Evolutionary conservation across 2,888 invertebrate species (phyloP).

Genomic region (Hyalella azteca): DNA sequence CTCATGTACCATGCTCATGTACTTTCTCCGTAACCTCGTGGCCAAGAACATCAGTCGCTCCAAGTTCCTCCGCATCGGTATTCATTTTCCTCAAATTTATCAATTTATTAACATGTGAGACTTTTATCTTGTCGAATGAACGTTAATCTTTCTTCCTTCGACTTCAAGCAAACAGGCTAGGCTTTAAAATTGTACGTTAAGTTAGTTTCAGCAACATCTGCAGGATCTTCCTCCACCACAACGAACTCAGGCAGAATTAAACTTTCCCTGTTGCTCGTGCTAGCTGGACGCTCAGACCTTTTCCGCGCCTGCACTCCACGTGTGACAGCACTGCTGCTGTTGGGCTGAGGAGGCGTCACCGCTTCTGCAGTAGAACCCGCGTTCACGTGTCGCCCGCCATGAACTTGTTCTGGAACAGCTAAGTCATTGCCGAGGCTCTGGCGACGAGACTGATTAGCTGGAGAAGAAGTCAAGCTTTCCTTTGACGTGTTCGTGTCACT

Average conservation of each 20-base stretch:
- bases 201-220: not conserved
- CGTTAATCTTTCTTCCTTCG: too few species aligned
- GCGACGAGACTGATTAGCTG: not conserved
- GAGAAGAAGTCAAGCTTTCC: not conserved
- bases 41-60: too few species aligned
- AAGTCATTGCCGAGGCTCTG: slow-evolving; percentile 8
- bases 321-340: not conserved
- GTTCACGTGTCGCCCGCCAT: not conserved
- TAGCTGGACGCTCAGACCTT: not conserved
- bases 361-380: not conserved
- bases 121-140: too few species aligned
- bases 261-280: not conserved
- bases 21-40: too few species aligned
- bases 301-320: not conserved
- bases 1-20: too few species aligned
- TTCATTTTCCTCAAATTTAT: too few species aligned
- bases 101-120: too few species aligned
- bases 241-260: slow-evolving; percentile 27
- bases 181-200: too few species aligned
- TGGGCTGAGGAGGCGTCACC: not conserved
- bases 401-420: not conserved
- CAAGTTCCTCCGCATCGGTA: too few species aligned
- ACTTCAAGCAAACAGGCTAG: too few species aligned
- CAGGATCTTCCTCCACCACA: slow-evolving; percentile 8
- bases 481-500: slow-evolving; percentile 22